Conservation (phyloP, 2,113 vertebrate genomes). For the Platichthys stellatus region DNA sequence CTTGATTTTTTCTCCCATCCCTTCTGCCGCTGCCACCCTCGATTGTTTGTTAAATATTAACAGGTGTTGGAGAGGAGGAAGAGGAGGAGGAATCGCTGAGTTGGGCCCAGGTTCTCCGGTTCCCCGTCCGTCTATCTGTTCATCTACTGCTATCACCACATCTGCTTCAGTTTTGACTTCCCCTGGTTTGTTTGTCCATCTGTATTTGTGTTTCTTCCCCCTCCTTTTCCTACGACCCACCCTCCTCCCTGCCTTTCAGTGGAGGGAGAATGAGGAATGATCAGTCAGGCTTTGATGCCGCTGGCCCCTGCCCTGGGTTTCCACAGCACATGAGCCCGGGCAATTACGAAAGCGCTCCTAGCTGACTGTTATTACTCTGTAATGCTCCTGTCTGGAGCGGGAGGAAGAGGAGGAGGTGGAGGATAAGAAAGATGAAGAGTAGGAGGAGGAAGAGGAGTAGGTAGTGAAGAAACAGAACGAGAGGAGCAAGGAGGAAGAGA, state of each 20-base stretch:
- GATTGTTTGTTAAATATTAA: constrained; percentile 78
- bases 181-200: constrained; percentile 78
- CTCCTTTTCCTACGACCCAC: constrained; percentile 20
- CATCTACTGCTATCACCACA: constrained; percentile 69
- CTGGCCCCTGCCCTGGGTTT: constrained; percentile 76
- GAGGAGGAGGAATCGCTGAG: constrained; percentile 13
- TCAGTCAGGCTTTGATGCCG: constrained; percentile 78
- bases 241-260: constrained; percentile 15
- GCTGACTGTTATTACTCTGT: constrained; percentile 70
- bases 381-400: constrained; percentile 59
- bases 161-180: constrained; percentile 80
- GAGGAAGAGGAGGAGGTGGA: constrained; percentile 36
- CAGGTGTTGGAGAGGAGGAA: constrained; percentile 62
- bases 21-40: constrained; percentile 33
- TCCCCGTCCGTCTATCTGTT: constrained; percentile 56
- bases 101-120: constrained; percentile 33
- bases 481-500: background rate
- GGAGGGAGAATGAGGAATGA: constrained; percentile 74
- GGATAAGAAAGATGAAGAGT: constrained; percentile 13
- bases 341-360: constrained; percentile 75
- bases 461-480: background rate
- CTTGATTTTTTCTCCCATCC: constrained; percentile 31
- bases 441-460: constrained; percentile 17
- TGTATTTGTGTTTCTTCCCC: constrained; percentile 73
- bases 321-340: constrained; percentile 72